Base-by-base conservation (phyloP, 2,888 invertebrate genomes). In the Drosophila dives region DNA sequence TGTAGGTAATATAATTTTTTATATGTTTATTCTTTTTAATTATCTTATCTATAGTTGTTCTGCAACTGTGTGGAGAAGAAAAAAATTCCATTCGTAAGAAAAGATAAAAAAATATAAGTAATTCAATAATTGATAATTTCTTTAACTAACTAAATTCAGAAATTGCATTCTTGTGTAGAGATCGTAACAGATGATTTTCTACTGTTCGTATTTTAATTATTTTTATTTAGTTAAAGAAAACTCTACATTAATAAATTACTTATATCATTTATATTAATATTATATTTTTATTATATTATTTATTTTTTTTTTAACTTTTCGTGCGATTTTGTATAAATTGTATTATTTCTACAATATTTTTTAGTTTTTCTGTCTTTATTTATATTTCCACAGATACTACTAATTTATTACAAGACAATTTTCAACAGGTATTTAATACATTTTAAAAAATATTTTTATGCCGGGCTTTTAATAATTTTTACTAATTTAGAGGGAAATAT, bases 311-410 rank as follows among this genome's bases (percentile, higher is more conserved):
- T 3, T 17, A 8, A 17, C 17, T 38, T 38, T 17, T 5, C 17
- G 0, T 36, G 0, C 0, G 8, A 3, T 17, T 38, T 36, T 36
- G 6, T 7, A 3, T 3, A 6, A 1, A 11, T 12, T 12, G 12
- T 34, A 33, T 33, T 10, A 10, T 34, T 34, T 34, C 34, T 34
- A 12, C 1, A 5, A 34, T 12, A 26, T 26, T 26, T 26, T 6
- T 1, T 29, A 29, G 29, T 29, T 29, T 29, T 6, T 29, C 6
- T 29, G 6, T 6, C 29, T 29, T 29, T 29, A 29, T 29, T 29
- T 29, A 29, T 29, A 29, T 29, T 29, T 29, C 5, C 6, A 5
- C 5, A 29, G 6, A 29, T 5, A 29, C 29, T 29, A 29, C 5
- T 29, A 6, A 26, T 3, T 29, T 29, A 29, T 0, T 29, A 29